These are phyloP conservation scores for Teleiodes luculella DNA, from an alignment of 2,888 invertebrate genomes.

Conservation along the genomic window DNA sequence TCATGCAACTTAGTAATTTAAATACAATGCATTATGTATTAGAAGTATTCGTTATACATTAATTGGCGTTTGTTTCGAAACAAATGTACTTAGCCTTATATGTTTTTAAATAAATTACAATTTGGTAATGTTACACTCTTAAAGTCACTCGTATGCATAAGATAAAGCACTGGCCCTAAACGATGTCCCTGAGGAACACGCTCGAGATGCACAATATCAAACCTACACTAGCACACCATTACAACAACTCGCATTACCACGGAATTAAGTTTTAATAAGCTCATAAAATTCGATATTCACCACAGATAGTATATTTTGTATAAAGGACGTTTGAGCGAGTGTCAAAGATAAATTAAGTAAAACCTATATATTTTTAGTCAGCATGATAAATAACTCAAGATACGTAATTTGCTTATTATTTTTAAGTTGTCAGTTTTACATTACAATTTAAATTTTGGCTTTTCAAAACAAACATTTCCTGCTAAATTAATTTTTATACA, in stretches of 20 bases:
- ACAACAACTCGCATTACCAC: slow-evolving; percentile 49
- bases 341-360: not conserved
- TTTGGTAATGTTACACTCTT: not conserved
- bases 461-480: no score
- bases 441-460: no score
- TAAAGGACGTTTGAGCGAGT: slow-evolving; percentile 17
- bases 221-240: slow-evolving; percentile 44
- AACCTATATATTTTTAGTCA: not conserved
- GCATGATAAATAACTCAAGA: no score
- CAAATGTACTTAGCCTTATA: not conserved
- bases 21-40: not conserved
- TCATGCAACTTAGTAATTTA: not conserved
- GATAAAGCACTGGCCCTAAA: not conserved
- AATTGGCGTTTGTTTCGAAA: not conserved
- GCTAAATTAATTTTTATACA: no score
- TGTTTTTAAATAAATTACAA: not conserved
- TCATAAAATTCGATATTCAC: slow-evolving; percentile 77
- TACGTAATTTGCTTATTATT: no score
- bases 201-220: slow-evolving; percentile 56
- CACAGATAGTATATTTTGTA: slow-evolving; percentile 71
- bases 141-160: not conserved
- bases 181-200: not conserved
- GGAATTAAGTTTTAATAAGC: slow-evolving; percentile 75
- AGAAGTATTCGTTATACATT: not conserved
- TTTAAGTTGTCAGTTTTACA: no score